Evolutionary conservation across 2,113 vertebrate genomes (phyloP).

Genomic region (Danio rerio): GRCz12tu NC_133186.1:9937501-9938000

Average conservation of each 20-base stretch:
- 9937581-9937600: no score
- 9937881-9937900: slow-evolving; percentile 3
- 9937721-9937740: background rate
- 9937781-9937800: no score
- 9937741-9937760: background rate
- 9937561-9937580: no score
- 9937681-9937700: no score
- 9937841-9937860: background rate
- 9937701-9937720: no score
- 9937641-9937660: no score
- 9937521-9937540: no score
- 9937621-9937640: no score
- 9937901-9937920: background rate
- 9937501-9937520: no score
- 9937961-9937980: slow-evolving; percentile 43
- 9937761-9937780: background rate
- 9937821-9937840: background rate
- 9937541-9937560: no score
- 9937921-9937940: slow-evolving; percentile 22
- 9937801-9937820: background rate
- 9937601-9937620: no score
- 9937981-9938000: slow-evolving; percentile 45
- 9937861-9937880: background rate
- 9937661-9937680: no score
- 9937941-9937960: slow-evolving; percentile 3